Evolutionary conservation across 2,797 vertebrate species (phyloP).

Genomic region (Antennarius maculatus): DNA sequence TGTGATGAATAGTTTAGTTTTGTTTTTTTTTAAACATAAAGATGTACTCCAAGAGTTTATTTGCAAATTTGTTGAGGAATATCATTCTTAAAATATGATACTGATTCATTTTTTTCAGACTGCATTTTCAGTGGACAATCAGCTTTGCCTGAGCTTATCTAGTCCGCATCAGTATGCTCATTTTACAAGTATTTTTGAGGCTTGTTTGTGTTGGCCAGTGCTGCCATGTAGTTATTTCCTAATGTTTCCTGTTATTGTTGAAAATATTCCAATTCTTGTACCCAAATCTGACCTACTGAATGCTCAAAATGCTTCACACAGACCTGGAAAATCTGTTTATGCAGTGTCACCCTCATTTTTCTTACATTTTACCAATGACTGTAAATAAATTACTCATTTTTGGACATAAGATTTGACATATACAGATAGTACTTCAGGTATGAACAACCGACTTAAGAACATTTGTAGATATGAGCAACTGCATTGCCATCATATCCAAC

Average conservation of each 20-base stretch:
- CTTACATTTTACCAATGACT: slow-evolving; percentile 41
- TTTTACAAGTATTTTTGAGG: slow-evolving; percentile 50
- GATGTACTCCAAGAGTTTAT: slow-evolving; percentile 24
- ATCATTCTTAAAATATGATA: slow-evolving; percentile 25
- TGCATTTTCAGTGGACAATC: slow-evolving; percentile 30
- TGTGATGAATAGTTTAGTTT: slow-evolving; percentile 33
- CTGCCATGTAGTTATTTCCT: slow-evolving; percentile 60
- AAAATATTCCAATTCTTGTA: slow-evolving; percentile 64
- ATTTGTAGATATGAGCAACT: too few species aligned
- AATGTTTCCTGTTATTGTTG: slow-evolving; percentile 73
- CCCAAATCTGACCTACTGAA: slow-evolving; percentile 49
- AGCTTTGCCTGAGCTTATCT: slow-evolving; percentile 55
- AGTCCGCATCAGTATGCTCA: slow-evolving; percentile 59
- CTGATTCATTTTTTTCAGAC: slow-evolving; percentile 14
- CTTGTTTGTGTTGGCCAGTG: slow-evolving; percentile 69
- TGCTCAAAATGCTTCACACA: slow-evolving; percentile 41
- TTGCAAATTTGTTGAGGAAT: slow-evolving; percentile 19
- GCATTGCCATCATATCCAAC: too few species aligned
- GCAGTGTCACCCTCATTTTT: slow-evolving; percentile 46
- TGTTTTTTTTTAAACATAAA: background rate
- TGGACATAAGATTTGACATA: slow-evolving; percentile 5
- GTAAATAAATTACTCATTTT: slow-evolving; percentile 26
- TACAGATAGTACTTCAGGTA: background rate
- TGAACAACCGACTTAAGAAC: too few species aligned
- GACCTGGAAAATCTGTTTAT: slow-evolving; percentile 43